Conservation (phyloP, 2,888 invertebrate species). For the Trichopoda pennipes region DNA sequence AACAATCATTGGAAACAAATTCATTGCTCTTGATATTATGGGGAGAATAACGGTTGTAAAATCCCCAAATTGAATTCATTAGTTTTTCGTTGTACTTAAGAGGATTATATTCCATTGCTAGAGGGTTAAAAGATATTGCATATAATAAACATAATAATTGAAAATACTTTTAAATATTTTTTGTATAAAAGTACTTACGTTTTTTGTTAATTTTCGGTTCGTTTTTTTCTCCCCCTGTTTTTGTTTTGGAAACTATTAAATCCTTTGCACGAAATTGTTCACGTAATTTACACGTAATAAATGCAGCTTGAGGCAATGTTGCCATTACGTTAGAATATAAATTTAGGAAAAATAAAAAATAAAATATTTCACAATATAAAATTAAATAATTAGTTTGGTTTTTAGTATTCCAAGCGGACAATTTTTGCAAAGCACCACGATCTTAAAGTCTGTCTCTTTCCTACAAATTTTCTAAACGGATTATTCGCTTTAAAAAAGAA, state of each 20-base stretch:
- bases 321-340: slow-evolving; percentile 83
- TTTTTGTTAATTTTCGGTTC: slow-evolving; percentile 75
- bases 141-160: neutral
- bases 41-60: slow-evolving; percentile 93
- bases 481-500: neutral
- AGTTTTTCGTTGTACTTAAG: slow-evolving; percentile 91
- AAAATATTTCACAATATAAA: neutral
- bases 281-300: slow-evolving; percentile 87
- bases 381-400: too few relatives aligned
- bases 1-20: slow-evolving; percentile 76
- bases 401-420: too few relatives aligned
- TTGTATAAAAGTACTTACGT: slow-evolving; percentile 73
- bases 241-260: slow-evolving; percentile 83
- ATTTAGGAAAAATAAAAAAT: slow-evolving; percentile 6
- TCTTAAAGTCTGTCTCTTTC: too few relatives aligned
- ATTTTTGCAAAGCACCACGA: too few relatives aligned
- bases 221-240: slow-evolving; percentile 77
- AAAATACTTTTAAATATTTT: neutral
- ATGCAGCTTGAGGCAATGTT: slow-evolving; percentile 89
- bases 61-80: slow-evolving; percentile 96
- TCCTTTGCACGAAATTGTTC: slow-evolving; percentile 79
- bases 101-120: slow-evolving; percentile 85
- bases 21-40: slow-evolving; percentile 92
- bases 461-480: too few relatives aligned
- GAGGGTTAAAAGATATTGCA: too few relatives aligned